Percentiles rank a stretch among this genome's conserved stretches.
These are phyloP conservation scores for Coptodon bakossiorum DNA, from an alignment of 2,113 vertebrate species.

Conservation along the genomic window DNA sequence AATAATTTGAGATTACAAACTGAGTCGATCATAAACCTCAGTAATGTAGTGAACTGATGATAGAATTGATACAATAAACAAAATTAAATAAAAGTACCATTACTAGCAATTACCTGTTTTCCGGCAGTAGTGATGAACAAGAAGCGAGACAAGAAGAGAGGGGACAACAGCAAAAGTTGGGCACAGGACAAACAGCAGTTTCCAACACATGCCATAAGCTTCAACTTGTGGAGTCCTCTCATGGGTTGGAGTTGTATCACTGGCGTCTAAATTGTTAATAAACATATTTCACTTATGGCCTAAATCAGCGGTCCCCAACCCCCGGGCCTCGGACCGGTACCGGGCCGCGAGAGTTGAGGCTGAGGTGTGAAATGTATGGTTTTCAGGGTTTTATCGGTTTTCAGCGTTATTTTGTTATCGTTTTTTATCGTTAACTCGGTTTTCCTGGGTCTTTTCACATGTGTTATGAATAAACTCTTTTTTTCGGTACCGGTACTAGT, in stretches of 20 bases:
- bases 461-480: too few species aligned
- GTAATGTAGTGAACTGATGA: neutral
- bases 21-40: neutral
- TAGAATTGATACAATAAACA: neutral
- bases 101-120: conserved; percentile 2
- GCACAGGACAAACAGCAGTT: conserved; percentile 19
- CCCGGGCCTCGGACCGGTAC: too few species aligned
- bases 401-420: too few species aligned
- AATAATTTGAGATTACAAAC: neutral
- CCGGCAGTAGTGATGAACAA: neutral
- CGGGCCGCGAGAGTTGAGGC: too few species aligned
- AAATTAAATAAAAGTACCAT: neutral
- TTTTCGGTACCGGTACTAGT: too few species aligned
- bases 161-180: neutral
- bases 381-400: too few species aligned
- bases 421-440: too few species aligned
- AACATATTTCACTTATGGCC: neutral
- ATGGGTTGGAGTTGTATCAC: neutral
- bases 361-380: too few species aligned
- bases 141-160: neutral
- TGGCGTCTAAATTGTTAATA: neutral
- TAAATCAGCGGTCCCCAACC: too few species aligned
- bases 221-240: neutral
- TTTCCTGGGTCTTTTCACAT: too few species aligned
- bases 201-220: neutral